Conservation (phyloP, 2,113 vertebrate species). For the Nestor notabilis region DNA sequence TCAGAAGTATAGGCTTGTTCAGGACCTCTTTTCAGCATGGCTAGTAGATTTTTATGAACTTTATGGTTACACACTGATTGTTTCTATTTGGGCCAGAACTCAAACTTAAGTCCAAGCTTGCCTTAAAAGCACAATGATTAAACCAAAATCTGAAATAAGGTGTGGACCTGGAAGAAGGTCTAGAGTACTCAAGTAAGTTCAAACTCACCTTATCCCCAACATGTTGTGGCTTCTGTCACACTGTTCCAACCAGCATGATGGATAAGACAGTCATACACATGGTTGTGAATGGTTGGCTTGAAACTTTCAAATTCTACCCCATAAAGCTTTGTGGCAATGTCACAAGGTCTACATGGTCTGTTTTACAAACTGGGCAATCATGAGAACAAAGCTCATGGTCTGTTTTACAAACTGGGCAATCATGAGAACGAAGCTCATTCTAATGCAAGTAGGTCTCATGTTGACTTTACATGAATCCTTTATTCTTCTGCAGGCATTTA, state of each 20-base stretch:
- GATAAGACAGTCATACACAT: not conserved
- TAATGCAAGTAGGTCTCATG: not conserved
- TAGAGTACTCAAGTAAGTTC: not conserved
- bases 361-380: not conserved
- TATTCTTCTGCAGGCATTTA: not conserved
- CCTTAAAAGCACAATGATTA: not conserved
- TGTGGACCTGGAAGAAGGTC: not conserved
- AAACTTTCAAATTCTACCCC: not conserved
- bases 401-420: not conserved
- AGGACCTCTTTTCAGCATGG: not conserved
- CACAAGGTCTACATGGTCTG: not conserved
- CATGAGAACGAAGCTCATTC: not conserved
- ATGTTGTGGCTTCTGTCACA: accelerated
- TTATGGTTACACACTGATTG: not conserved
- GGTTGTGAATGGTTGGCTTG: not conserved
- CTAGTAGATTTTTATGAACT: not conserved
- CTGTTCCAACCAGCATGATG: not conserved
- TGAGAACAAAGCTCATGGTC: too few species aligned
- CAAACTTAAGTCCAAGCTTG: not conserved
- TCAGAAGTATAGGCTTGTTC: not conserved
- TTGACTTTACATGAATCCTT: not conserved
- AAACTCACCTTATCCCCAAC: not conserved
- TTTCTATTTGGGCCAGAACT: not conserved
- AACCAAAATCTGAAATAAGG: not conserved
- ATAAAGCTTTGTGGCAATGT: not conserved